A percentile compares a stretch with the other conserved stretches of the same genome.
phyloP scores from a whole-genome alignment of 2,113 vertebrate genomes.

The Neomonachus schauinslandi region DNA sequence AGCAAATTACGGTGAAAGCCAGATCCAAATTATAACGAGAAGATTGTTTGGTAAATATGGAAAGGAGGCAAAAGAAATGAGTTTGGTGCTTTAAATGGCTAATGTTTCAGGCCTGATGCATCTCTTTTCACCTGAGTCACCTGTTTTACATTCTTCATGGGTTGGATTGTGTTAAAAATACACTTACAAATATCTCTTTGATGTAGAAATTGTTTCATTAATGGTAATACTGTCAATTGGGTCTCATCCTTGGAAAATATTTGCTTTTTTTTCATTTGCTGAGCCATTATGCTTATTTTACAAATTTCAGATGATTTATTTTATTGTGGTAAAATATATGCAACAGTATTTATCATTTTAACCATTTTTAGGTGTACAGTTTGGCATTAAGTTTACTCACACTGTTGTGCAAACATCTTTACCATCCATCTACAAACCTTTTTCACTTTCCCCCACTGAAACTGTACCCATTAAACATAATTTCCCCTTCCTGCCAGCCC shows the following conservation, averaged over 20 bases:
- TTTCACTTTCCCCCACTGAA: neutral
- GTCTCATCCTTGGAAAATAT: neutral
- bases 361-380: neutral
- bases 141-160: neutral
- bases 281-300: neutral
- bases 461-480: neutral
- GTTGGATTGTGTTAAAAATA: neutral
- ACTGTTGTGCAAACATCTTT: neutral
- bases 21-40: neutral
- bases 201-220: neutral
- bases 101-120: neutral
- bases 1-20: conserved; percentile 18
- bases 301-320: neutral
- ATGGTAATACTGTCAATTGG: neutral
- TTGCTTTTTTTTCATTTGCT: neutral
- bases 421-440: neutral
- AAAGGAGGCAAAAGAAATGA: neutral
- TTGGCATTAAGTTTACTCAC: neutral
- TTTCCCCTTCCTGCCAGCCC: too few species aligned
- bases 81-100: neutral
- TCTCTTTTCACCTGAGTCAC: neutral
- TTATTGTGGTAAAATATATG: neutral
- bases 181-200: neutral
- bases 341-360: conserved; percentile 28
- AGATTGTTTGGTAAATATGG: neutral